Conservation (phyloP, 1,140 invertebrate genomes). For the Calliphora vicina region DNA sequence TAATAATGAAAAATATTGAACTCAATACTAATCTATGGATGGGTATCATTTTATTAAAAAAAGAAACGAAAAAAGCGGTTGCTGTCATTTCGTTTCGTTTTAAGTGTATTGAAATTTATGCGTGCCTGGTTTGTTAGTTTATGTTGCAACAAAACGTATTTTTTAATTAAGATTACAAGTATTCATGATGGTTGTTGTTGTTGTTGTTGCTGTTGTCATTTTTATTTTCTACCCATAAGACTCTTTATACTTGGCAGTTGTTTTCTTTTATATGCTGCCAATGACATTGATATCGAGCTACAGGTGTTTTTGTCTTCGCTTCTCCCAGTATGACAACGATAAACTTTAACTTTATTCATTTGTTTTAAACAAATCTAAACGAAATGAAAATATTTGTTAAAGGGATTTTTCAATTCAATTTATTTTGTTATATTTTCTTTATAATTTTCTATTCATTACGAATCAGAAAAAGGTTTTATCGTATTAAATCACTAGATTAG, state of each 20-base stretch:
- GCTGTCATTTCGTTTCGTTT: slow-evolving; percentile 19
- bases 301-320: slow-evolving; percentile 27
- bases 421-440: neutral
- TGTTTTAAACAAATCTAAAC: neutral
- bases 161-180: slow-evolving; percentile 32
- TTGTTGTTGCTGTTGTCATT: neutral
- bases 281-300: neutral
- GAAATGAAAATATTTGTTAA: neutral
- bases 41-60: neutral
- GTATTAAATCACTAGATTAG: slow-evolving; percentile 21
- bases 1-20: slow-evolving; percentile 15
- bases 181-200: slow-evolving; percentile 22
- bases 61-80: neutral
- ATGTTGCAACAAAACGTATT: slow-evolving; percentile 31
- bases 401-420: neutral
- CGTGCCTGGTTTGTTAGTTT: slow-evolving; percentile 19
- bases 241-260: neutral
- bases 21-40: slow-evolving; percentile 4
- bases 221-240: slow-evolving; percentile 7
- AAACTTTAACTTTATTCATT: neutral
- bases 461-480: slow-evolving; percentile 7
- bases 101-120: neutral
- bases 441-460: neutral
- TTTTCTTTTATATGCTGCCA: neutral
- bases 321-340: neutral